Percentiles rank a stretch among this genome's conserved stretches.
Evolutionary conservation across 2,113 vertebrate species (phyloP).

Genomic region (Apistogramma diplotaenia): DNA sequence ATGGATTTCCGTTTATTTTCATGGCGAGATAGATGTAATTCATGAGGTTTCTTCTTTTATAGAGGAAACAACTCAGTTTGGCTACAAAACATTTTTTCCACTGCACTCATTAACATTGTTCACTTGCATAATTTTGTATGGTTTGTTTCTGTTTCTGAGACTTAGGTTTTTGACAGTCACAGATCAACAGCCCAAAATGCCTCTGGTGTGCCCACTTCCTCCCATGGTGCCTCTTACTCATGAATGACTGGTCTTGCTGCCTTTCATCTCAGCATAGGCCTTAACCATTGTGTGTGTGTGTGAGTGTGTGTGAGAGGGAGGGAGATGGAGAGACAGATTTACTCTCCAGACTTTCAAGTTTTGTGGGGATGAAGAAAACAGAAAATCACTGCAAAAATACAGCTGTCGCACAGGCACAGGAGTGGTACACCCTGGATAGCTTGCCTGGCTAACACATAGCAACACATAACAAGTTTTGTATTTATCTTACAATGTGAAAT

Average conservation of each 20-base stretch:
- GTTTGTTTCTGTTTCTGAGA: conserved; percentile 61
- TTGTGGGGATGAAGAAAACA: not conserved
- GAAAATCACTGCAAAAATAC: conserved; percentile 15
- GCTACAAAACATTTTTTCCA: conserved; percentile 44
- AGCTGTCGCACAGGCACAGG: not conserved
- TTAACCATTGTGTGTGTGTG: conserved; percentile 53
- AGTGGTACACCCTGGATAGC: too few relatives aligned
- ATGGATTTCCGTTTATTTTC: not conserved
- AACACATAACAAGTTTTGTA: too few relatives aligned
- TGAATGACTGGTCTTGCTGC: conserved; percentile 60
- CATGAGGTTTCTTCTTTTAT: not conserved
- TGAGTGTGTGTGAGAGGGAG: not conserved
- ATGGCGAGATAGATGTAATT: not conserved
- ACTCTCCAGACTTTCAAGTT: not conserved
- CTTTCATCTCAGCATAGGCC: conserved; percentile 69
- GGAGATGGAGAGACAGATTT: not conserved
- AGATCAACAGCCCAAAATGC: conserved; percentile 67
- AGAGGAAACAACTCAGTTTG: not conserved
- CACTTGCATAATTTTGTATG: not conserved
- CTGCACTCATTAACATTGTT: not conserved
- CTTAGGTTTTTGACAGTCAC: conserved; percentile 56
- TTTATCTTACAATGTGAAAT: too few relatives aligned
- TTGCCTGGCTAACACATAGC: too few relatives aligned
- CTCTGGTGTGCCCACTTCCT: conserved; percentile 71
- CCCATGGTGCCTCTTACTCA: conserved; percentile 73